A percentile compares a stretch with the other conserved stretches of the same genome.
phyloP scores from a whole-genome alignment of 2,113 vertebrate species.

The Gila orcuttii region DNA sequence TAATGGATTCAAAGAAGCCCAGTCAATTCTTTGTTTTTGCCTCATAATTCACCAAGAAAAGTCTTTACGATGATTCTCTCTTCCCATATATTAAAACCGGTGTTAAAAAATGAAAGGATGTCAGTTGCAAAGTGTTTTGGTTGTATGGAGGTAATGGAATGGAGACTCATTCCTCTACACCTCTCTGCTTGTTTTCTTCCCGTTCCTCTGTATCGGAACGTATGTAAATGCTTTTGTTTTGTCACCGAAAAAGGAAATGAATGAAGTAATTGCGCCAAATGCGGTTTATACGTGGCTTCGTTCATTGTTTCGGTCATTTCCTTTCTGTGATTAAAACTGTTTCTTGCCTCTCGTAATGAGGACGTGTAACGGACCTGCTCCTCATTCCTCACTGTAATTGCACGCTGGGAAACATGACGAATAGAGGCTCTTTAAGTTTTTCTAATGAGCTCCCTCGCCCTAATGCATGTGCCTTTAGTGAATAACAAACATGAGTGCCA shows the following conservation, averaged over 20 bases:
- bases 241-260: slow-evolving; percentile 43
- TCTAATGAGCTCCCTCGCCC: slow-evolving; percentile 71
- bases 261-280: slow-evolving; percentile 68
- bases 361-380: slow-evolving; percentile 68
- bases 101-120: slow-evolving; percentile 54
- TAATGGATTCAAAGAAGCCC: slow-evolving; percentile 7
- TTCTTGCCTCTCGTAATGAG: slow-evolving; percentile 61
- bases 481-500: slow-evolving; percentile 28
- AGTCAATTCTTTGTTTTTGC: slow-evolving; percentile 22
- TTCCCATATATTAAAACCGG: slow-evolving; percentile 47
- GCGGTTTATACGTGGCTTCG: slow-evolving; percentile 65
- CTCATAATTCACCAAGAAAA: slow-evolving; percentile 13
- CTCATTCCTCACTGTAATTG: slow-evolving; percentile 75
- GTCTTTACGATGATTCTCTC: slow-evolving; percentile 29
- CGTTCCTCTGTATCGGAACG: slow-evolving; percentile 48
- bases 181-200: slow-evolving; percentile 39
- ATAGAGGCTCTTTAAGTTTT: slow-evolving; percentile 73
- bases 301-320: slow-evolving; percentile 64
- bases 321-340: slow-evolving; percentile 72
- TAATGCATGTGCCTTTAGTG: slow-evolving; percentile 62
- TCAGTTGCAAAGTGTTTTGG: slow-evolving; percentile 53
- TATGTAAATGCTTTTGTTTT: slow-evolving; percentile 54
- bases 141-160: slow-evolving; percentile 57
- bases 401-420: slow-evolving; percentile 71
- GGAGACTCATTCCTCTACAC: slow-evolving; percentile 60